Evolutionary conservation across 2,888 invertebrate genomes (phyloP), one percentile per base, ranked within the genome.

Genomic region (Oeneis ivallda): DNA sequence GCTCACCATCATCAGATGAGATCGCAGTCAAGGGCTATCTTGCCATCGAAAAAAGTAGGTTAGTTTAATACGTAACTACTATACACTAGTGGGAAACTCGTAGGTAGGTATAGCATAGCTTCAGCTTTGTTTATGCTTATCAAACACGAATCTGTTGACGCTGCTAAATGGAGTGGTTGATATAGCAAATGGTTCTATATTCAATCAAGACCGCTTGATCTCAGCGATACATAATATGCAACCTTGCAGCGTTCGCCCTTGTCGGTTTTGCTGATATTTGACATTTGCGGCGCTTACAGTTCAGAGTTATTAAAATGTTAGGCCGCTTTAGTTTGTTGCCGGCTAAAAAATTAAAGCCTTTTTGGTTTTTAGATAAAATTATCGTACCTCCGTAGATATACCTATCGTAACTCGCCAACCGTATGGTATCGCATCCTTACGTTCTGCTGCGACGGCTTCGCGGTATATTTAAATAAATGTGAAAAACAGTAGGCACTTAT

Each of bases 91-190:
- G 26, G 32, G 1, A 50, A 53, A 39, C 26, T 34, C 65, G 26
- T 26, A 26, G 26, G 54, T 66, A 45, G 52, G n/a, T 62, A 57
- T 15, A 54, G 7, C 9, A 8, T 47, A 47, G 17, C 47, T 9
- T 47, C 17, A 47, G 47, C 54, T 54, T 54, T 37, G 54, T 37
- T 15, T 45, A 15, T 15, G 37, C 39, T 54, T 39, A 34, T 37
- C 50, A 52, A 52, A 52, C 50, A 52, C 32, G 26, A 52, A 52
- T 32, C 32, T 52, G 50, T 52, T 52, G 26, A n/a, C 50, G 50
- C 13, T 52, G 50, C 32, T 52, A 52, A 52, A 52, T 52, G 26
- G 50, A 52, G 50, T 52, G 50, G 50, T 52, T 17, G 45, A 49
- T 19, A 49, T 49, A 49, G 50, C 8, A 52, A 32, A 52, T 52